Conservation (phyloP, 2,888 invertebrate genomes). For the Amphipoea oculea region DNA sequence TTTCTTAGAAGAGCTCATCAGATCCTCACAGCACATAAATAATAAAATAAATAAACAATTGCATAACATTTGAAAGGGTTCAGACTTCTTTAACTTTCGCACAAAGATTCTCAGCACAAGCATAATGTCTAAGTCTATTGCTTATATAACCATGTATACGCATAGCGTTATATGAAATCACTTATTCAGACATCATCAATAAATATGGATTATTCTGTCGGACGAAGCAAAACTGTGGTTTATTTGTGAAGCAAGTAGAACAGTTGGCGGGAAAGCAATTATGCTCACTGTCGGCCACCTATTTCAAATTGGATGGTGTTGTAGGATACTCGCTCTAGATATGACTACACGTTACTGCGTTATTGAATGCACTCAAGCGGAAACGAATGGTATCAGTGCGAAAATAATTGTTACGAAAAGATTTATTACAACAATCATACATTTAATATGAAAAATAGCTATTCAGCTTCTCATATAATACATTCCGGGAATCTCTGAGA, state of each 20-base stretch:
- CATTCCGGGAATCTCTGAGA: not conserved
- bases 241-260: constrained; percentile 59
- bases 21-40: too few relatives aligned
- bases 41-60: not conserved
- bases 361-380: constrained; percentile 51
- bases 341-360: constrained; percentile 46
- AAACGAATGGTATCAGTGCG: constrained; percentile 28
- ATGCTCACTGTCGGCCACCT: constrained; percentile 56
- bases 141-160: too few relatives aligned
- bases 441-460: not conserved
- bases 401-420: constrained; percentile 12
- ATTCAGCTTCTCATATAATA: not conserved
- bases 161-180: not conserved
- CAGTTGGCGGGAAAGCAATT: constrained; percentile 63
- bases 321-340: constrained; percentile 42
- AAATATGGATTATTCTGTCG: constrained; percentile 41
- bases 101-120: not conserved
- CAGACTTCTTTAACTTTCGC: not conserved
- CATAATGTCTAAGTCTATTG: not conserved
- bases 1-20: too few relatives aligned
- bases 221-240: constrained; percentile 53
- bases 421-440: constrained; percentile 9
- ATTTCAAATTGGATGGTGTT: constrained; percentile 55
- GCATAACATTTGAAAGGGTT: not conserved
- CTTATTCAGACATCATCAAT: constrained; percentile 25